phyloP scores from a whole-genome alignment of 2,888 invertebrate genomes.

The Thalpophila matura region DNA sequence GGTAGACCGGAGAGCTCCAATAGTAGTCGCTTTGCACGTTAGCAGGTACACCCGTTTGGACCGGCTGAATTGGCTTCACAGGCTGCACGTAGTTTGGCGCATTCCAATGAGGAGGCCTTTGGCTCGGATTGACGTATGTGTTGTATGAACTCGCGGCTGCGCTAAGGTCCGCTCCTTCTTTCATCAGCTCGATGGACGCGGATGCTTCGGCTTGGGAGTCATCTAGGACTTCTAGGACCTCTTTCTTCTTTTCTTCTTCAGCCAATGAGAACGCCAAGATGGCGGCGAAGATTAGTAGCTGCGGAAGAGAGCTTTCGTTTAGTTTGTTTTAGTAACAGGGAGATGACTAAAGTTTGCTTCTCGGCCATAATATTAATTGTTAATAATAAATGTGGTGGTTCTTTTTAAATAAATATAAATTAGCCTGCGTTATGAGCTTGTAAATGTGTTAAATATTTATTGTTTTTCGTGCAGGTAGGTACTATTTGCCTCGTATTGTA shows the following conservation, averaged over 20 bases:
- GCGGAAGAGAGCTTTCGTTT: conserved; percentile 57
- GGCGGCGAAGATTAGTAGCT: conserved; percentile 77
- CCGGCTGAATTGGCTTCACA: conserved; percentile 43
- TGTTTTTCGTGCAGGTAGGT: not conserved
- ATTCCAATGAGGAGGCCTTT: conserved; percentile 67
- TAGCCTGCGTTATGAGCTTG: not conserved
- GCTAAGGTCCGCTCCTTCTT: conserved; percentile 67
- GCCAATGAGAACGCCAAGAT: conserved; percentile 79
- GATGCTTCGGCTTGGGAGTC: conserved; percentile 76
- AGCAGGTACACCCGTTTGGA: conserved; percentile 23
- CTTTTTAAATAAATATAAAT: conserved; percentile 1
- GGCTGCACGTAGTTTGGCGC: conserved; percentile 42
- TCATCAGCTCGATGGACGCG: conserved; percentile 70
- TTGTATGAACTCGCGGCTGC: conserved; percentile 70
- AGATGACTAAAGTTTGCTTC: not conserved
- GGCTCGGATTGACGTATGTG: conserved; percentile 67
- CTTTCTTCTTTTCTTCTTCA: conserved; percentile 67
- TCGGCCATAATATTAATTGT: no score
- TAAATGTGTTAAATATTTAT: not conserved
- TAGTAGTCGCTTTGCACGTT: conserved; percentile 65
- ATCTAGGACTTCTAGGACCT: conserved; percentile 67
- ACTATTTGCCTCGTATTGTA: not conserved
- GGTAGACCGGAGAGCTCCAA: conserved; percentile 62
- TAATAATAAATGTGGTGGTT: no score
- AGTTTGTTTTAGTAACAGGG: conserved; percentile 1